These are phyloP conservation scores for Edolisoma coerulescens DNA, from an alignment of 2,113 vertebrate genomes.

Conservation along the genomic window DNA sequence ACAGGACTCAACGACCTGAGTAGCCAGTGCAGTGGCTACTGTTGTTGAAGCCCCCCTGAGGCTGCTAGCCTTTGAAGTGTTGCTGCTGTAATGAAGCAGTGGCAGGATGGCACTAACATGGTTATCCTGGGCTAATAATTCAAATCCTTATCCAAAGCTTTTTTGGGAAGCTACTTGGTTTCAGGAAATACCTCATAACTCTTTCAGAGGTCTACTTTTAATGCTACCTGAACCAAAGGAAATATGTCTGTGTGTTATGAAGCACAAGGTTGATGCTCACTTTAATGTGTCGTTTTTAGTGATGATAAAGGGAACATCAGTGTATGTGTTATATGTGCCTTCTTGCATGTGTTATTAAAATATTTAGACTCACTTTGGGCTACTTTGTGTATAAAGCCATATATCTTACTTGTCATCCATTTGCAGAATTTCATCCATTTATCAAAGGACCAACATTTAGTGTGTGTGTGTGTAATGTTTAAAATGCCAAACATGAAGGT, in stretches of 20 bases:
- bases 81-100: background rate
- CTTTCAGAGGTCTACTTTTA: background rate
- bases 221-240: background rate
- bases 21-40: background rate
- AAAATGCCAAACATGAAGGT: background rate
- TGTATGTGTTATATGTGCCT: background rate
- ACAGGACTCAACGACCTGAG: background rate
- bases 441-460: background rate
- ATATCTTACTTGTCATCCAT: background rate
- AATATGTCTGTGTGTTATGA: background rate
- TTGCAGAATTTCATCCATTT: background rate
- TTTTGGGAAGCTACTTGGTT: background rate
- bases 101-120: background rate
- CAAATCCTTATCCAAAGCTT: background rate
- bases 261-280: background rate
- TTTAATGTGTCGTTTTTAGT: background rate
- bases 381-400: background rate
- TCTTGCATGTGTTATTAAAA: background rate
- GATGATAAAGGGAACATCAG: background rate
- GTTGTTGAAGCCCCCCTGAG: background rate
- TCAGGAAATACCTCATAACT: background rate
- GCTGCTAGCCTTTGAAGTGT: background rate
- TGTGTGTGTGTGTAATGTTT: background rate
- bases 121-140: background rate
- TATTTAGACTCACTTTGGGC: background rate